Evolutionary conservation across 92 coral and sea anemone species (phyloP).

Genomic region (Paragorgia papillata): DNA sequence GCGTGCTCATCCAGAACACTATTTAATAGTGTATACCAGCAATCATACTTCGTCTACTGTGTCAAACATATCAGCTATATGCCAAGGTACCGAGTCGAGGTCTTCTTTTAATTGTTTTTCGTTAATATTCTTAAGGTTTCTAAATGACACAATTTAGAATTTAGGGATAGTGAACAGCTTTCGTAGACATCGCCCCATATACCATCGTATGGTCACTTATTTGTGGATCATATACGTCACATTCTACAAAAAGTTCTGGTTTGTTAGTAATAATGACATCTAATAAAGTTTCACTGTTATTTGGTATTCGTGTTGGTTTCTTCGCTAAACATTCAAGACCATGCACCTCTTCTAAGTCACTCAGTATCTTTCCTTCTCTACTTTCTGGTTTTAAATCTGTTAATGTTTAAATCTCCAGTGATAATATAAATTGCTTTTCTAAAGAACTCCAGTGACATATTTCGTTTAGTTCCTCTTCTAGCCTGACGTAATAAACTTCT

Average conservation of each 20-base stretch:
- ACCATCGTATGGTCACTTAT: slow-evolving; percentile 11
- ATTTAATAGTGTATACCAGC: slow-evolving; percentile 33
- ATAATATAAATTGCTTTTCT: not conserved
- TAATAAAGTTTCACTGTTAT: slow-evolving; percentile 49
- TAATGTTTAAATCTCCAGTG: slow-evolving; percentile 1
- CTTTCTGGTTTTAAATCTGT: not conserved
- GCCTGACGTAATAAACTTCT: not conserved
- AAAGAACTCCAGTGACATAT: not conserved
- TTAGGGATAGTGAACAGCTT: not conserved
- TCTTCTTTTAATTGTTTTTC: slow-evolving; percentile 19
- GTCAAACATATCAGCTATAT: slow-evolving; percentile 31
- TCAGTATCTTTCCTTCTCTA: slow-evolving; percentile 11
- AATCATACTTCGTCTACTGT: slow-evolving; percentile 31
- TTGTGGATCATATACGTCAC: not conserved
- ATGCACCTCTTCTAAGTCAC: not conserved
- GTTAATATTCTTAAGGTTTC: not conserved
- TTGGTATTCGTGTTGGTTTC: slow-evolving; percentile 13
- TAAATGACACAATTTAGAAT: no score
- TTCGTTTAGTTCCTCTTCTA: slow-evolving; percentile 11
- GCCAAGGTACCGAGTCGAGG: slow-evolving; percentile 24
- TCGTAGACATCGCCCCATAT: not conserved
- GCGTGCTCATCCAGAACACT: slow-evolving; percentile 9
- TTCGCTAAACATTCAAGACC: no score
- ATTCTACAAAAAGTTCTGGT: not conserved
- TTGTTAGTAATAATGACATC: slow-evolving; percentile 52